These are phyloP conservation scores for Aleiodes testaceus DNA, from an alignment of 2,888 invertebrate species.

Conservation along the genomic window DNA sequence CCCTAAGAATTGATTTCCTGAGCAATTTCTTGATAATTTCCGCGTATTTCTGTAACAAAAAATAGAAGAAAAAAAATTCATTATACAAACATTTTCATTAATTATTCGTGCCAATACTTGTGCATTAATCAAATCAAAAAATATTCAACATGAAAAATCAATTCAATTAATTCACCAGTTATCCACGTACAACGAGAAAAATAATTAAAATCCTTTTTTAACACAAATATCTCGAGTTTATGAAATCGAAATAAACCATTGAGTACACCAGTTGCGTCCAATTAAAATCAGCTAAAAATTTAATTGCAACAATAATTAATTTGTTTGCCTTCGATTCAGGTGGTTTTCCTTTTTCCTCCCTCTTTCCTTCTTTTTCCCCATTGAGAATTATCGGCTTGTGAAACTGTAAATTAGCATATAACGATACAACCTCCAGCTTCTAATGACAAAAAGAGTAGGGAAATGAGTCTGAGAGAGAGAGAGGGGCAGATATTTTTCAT, in stretches of 20 bases:
- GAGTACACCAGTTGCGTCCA: too few relatives aligned
- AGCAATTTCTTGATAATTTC: conserved; percentile 17
- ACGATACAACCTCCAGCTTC: conserved; percentile 2
- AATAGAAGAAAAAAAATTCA: neutral
- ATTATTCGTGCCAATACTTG: neutral
- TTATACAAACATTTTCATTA: neutral
- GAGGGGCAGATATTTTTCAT: conserved; percentile 44
- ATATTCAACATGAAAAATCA: neutral
- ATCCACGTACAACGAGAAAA: too few relatives aligned
- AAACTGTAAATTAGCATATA: neutral
- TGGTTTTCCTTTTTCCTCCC: neutral
- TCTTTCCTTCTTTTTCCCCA: neutral
- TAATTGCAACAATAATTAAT: neutral
- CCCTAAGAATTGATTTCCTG: neutral
- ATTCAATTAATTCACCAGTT: too few relatives aligned
- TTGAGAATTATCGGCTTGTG: neutral
- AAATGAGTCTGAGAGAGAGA: too few relatives aligned
- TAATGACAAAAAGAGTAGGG: conserved; percentile 32
- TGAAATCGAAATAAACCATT: too few relatives aligned
- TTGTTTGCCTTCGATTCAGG: neutral
- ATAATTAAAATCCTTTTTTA: too few relatives aligned
- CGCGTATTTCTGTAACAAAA: conserved; percentile 39
- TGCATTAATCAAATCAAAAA: too few relatives aligned
- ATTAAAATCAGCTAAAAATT: neutral
- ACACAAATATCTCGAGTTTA: too few relatives aligned